Conservation (phyloP, 2,888 invertebrate genomes). For the Orchestes rusci region DNA sequence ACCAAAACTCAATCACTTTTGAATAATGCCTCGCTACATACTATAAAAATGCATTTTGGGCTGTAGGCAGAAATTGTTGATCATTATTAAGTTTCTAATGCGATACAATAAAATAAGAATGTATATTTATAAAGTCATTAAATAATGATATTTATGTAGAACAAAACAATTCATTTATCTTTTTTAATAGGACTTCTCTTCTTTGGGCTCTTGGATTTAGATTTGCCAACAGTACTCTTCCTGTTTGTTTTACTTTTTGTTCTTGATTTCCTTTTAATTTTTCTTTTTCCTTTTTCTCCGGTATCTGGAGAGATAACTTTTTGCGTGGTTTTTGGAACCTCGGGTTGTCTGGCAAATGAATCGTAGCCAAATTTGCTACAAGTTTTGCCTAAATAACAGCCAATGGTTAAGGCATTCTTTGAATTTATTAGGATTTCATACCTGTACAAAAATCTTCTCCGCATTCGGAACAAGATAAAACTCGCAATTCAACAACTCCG, state of each 20-base stretch:
- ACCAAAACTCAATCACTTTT: too few relatives aligned
- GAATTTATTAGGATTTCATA: conserved; percentile 28
- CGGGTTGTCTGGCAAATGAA: conserved; percentile 46
- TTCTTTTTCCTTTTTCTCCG: conserved; percentile 38
- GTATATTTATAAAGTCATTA: too few relatives aligned
- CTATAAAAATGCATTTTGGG: too few relatives aligned
- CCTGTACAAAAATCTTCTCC: conserved; percentile 81
- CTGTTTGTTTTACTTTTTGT: conserved; percentile 35
- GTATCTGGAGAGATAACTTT: conserved; percentile 41
- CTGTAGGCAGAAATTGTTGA: too few relatives aligned
- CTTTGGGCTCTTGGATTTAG: not conserved
- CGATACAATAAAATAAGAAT: too few relatives aligned
- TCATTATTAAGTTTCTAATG: too few relatives aligned
- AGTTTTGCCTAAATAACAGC: conserved; percentile 40
- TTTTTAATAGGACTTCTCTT: not conserved
- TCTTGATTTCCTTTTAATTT: conserved; percentile 29
- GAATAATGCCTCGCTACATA: too few relatives aligned
- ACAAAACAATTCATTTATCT: too few relatives aligned
- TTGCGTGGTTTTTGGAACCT: conserved; percentile 34
- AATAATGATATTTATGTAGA: too few relatives aligned
- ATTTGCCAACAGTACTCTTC: conserved; percentile 26
- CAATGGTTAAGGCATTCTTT: not conserved
- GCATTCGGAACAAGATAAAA: conserved; percentile 70
- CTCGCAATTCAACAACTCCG: conserved; percentile 71
- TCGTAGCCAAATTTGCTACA: conserved; percentile 55